Conservation (phyloP, 1,140 invertebrate species). For the Drosophila mauritiana region DNA sequence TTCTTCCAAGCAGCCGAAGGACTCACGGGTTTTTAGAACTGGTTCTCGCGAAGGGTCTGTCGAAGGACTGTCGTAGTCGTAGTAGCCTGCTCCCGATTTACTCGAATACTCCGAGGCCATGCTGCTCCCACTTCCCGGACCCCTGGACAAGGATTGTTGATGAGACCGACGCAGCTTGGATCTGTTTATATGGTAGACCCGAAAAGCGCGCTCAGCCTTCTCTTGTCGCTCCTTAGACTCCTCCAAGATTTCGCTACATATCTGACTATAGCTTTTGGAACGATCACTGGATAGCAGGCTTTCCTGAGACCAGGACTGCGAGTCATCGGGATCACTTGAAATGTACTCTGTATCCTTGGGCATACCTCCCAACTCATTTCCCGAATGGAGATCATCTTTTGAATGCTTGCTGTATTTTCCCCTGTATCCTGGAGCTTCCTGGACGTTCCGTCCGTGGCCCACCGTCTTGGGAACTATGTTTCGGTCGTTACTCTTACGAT, state of each 20-base stretch:
- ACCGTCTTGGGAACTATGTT: background rate
- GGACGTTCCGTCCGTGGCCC: background rate
- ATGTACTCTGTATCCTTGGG: background rate
- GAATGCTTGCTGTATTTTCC: background rate
- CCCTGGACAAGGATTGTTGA: background rate
- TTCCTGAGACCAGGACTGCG: background rate
- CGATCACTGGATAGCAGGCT: conserved; percentile 37
- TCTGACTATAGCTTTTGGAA: conserved; percentile 62
- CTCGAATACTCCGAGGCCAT: conserved; percentile 1
- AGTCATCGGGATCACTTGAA: conserved; percentile 6
- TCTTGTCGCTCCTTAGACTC: conserved; percentile 51
- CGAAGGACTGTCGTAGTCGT: background rate
- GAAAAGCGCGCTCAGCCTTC: conserved; percentile 44
- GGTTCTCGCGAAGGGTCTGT: no score
- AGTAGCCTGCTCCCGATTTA: background rate
- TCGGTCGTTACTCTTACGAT: background rate
- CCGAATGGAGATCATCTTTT: background rate
- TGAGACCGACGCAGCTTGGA: conserved; percentile 13
- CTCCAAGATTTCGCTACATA: conserved; percentile 66
- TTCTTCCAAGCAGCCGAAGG: no score
- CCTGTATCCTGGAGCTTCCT: background rate
- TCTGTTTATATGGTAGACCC: conserved; percentile 20
- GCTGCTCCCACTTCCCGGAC: conserved; percentile 6
- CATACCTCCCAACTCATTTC: background rate
- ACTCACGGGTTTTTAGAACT: no score